A percentile compares a stretch with the other conserved stretches of the same genome.
phyloP scores from a whole-genome alignment of 2,113 vertebrate species.

The Nasalis larvatus region DNA sequence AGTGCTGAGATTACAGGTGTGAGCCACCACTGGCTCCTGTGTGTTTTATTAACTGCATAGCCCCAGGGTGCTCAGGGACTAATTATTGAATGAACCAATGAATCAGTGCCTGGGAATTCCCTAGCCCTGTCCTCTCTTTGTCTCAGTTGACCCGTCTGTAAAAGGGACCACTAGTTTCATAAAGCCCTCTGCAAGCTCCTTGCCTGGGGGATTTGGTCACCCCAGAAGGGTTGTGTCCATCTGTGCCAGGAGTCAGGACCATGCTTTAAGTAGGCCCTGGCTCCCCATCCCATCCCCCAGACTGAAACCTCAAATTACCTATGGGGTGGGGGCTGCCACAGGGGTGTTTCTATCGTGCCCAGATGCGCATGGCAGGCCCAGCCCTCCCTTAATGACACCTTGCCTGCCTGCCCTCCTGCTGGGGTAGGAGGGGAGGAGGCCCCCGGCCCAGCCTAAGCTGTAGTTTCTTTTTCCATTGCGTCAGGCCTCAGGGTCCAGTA shows the following conservation, averaged over 20 bases:
- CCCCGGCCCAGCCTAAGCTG: conserved; percentile 34
- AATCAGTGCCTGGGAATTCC: background rate
- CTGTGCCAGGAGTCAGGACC: background rate
- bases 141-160: background rate
- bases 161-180: background rate
- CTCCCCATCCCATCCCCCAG: background rate
- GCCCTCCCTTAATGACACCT: conserved; percentile 79
- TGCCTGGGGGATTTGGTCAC: background rate
- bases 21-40: too few relatives aligned
- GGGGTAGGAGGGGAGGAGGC: conserved; percentile 65
- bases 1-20: too few relatives aligned
- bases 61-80: background rate
- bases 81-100: background rate
- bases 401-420: conserved; percentile 45
- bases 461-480: conserved; percentile 79
- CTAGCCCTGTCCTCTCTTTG: background rate
- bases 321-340: background rate
- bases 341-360: conserved; percentile 56
- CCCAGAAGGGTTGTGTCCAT: background rate
- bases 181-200: background rate
- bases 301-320: conserved; percentile 69
- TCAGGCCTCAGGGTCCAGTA: conserved; percentile 65
- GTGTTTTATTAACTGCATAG: background rate
- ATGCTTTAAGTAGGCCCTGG: background rate
- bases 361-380: conserved; percentile 57